Base-by-base conservation (phyloP, 1,140 invertebrate species). In the Gryon sp. region DNA sequence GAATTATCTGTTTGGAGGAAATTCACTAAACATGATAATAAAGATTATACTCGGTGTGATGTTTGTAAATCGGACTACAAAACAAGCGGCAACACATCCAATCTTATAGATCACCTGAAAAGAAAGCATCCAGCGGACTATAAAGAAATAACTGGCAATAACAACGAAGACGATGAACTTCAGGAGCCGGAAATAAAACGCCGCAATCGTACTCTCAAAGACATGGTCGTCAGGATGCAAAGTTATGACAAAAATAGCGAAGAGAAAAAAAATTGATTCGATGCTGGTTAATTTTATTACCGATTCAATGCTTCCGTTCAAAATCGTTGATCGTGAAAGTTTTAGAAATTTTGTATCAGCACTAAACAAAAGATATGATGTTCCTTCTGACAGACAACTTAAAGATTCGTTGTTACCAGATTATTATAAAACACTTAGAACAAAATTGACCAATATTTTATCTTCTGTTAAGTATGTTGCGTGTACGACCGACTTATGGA, bases 401-500 rank as follows among this genome's bases (percentile, higher is more conserved):
- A 34, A 52, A 20, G 46, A 32, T 9, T 16, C 7, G 1, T 12
- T 52, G 6, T 20, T 52, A 20, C 30, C 46, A 34, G 7, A 36
- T 6, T n/a, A 16, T 26, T 55, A 18, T 15, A 15, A 38, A 24
- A 40, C 15, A 2, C 1, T n/a, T n/a, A n/a, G n/a, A n/a, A n/a
- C n/a, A n/a, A n/a, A n/a, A n/a, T n/a, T n/a, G n/a, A n/a, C n/a
- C n/a, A n/a, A n/a, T n/a, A n/a, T n/a, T n/a, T n/a, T n/a, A n/a
- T n/a, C n/a, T n/a, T n/a, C n/a, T n/a, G n/a, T n/a, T n/a, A n/a
- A 14, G n/a, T 66, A 84, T 79, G 66, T 78, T 9, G 78, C 83
- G 76, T 78, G 76, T 52, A 46, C 32, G 26, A 57, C 38, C 3
- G 50, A 55, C 20, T 26, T 55, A 9, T 55, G 50, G 34, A 55